Evolutionary conservation across 2,797 vertebrate genomes (phyloP), one percentile per base, ranked within the genome.

Genomic region (Vireo griseus): DNA sequence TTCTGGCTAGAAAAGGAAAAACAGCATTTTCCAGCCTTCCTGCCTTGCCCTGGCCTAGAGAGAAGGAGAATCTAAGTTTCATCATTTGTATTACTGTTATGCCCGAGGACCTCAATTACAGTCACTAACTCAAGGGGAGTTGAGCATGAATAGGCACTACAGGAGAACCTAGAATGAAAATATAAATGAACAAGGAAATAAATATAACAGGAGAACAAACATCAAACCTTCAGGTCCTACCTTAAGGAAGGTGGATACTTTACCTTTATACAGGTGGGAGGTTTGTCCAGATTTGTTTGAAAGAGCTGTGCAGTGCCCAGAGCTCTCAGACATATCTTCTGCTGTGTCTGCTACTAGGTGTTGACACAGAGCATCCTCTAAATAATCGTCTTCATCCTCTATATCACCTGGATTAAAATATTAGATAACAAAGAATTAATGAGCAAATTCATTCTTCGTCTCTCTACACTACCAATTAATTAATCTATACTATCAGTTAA

Each of bases 321-420:
- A 91, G 52, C 9, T 37, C 2, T 97, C 97, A 0, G 74, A 47
- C 13, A 39, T 40, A 72, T 94, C 97, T 7, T 98, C 97, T n/a
- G 93, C 86, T 22, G 74, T 33, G 25, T 98, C 97, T 9, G 94
- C 94, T 85, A 69, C 86, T 33, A 92, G 89, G 19, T 97, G 50
- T 47, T 95, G 97, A 76, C 90, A 77, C 15, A 97, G 84, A 63
- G 91, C 69, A 6, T 98, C 97, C 68, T 96, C 98, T 93, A 97
- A 94, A 52, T 97, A 91, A 62, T 98, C 98, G 1, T 98, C 98
- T 10, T 98, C 98, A 17, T 98, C 98, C 66, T 98, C 98, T 16
- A 98, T 96, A 47, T 98, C 98, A 63, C 98, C 98, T 98, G 73
- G 52, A 74, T 90, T 76, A 86, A 82, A 96, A 77, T 25, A 92